Percentiles rank a stretch among this genome's conserved stretches.
Evolutionary conservation across 2,113 vertebrate species (phyloP).

Genomic region (Planiliza haematocheilus): DNA sequence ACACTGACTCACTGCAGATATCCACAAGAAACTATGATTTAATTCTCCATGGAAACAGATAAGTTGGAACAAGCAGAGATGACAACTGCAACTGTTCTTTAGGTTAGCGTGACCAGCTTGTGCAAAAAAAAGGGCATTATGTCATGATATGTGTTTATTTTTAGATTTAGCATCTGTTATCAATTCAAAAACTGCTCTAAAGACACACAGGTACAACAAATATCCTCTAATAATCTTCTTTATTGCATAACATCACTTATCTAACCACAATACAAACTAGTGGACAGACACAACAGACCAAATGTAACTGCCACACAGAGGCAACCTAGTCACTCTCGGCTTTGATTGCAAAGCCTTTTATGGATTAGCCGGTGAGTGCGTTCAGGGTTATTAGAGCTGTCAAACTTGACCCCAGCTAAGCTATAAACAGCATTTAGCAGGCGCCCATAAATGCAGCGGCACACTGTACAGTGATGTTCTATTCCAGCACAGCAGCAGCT

Average conservation of each 20-base stretch:
- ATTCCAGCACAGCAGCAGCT: slow-evolving; percentile 26
- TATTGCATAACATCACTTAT: neutral
- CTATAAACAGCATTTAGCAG: slow-evolving; percentile 73
- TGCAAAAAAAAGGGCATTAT: neutral
- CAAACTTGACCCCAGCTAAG: slow-evolving; percentile 69
- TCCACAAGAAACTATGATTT: neutral
- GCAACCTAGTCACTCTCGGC: slow-evolving; percentile 38
- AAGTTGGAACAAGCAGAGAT: neutral
- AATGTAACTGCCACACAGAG: slow-evolving; percentile 24
- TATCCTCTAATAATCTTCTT: neutral
- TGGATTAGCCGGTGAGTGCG: slow-evolving; percentile 68
- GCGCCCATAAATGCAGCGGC: slow-evolving; percentile 50
- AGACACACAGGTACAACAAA: neutral
- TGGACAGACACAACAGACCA: slow-evolving; percentile 6
- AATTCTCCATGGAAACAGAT: neutral
- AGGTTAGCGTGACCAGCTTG: neutral
- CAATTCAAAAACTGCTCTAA: slow-evolving; percentile 8
- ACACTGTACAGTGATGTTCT: slow-evolving; percentile 59
- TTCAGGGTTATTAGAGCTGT: slow-evolving; percentile 74
- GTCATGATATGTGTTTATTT: neutral
- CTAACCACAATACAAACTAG: neutral
- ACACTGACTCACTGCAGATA: slow-evolving; percentile 5
- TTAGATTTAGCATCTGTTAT: neutral
- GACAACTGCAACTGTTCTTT: neutral
- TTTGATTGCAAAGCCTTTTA: slow-evolving; percentile 71